These are phyloP conservation scores for Asobara japonica DNA, from an alignment of 1,140 invertebrate species.

Conservation along the genomic window DNA sequence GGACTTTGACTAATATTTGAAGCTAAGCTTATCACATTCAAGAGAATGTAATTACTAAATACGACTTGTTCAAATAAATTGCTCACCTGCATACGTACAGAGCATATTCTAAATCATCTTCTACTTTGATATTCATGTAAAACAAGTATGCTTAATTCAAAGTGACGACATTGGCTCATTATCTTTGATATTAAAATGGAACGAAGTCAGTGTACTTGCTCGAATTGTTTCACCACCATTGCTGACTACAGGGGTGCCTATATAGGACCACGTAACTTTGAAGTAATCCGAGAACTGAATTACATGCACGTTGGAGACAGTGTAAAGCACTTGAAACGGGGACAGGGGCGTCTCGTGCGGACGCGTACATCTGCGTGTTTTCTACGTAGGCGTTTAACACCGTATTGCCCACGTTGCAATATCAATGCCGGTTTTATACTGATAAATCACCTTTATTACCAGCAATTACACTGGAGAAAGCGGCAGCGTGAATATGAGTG, in stretches of 20 bases:
- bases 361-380: neutral
- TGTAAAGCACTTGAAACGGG: neutral
- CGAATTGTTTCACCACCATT: neutral
- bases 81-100: too few species aligned
- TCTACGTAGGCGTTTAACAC: constrained; percentile 3
- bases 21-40: too few species aligned
- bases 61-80: too few species aligned
- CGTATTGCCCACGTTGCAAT: neutral
- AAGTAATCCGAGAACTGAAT: neutral
- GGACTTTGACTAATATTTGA: too few species aligned
- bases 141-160: too few species aligned
- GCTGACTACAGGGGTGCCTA: neutral
- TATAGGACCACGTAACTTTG: neutral
- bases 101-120: too few species aligned
- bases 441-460: constrained; percentile 5
- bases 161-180: too few species aligned
- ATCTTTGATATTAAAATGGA: too few species aligned
- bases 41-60: too few species aligned
- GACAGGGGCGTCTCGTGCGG: neutral
- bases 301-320: neutral
- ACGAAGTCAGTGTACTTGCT: neutral
- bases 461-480: constrained; percentile 8
- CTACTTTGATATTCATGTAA: too few species aligned
- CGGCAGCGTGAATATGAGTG: neutral
- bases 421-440: neutral